Evolutionary conservation across 2,888 invertebrate genomes (phyloP).

Genomic region (Penaeus monodon): DNA sequence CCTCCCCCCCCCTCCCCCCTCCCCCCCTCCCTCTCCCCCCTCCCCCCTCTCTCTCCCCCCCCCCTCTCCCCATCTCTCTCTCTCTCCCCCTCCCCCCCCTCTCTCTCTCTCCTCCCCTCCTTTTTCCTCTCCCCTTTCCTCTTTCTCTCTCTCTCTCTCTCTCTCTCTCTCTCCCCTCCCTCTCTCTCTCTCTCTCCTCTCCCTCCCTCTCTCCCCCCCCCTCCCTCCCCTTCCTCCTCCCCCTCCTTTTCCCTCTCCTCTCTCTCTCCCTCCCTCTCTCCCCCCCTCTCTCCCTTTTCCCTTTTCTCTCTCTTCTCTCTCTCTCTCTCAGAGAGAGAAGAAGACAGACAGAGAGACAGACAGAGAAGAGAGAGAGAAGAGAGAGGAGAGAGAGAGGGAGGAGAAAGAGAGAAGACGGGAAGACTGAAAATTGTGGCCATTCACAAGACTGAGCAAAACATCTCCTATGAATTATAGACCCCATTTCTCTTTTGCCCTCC

Average conservation of each 20-base stretch:
- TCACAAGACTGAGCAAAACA: no score
- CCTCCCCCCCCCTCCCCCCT: not conserved
- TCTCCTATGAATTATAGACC: no score
- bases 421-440: no score
- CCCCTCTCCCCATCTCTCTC: not conserved
- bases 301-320: no score
- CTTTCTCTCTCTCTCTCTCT: not conserved
- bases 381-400: no score
- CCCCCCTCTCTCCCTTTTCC: no score
- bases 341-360: no score
- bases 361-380: no score
- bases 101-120: not conserved
- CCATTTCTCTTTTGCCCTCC: no score
- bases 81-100: not conserved
- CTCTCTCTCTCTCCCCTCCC: not conserved
- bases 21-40: not conserved
- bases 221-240: not conserved
- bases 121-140: not conserved
- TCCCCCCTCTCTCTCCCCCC: not conserved
- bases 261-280: not conserved
- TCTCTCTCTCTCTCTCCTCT: not conserved
- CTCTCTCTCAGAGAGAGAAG: no score
- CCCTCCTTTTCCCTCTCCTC: not conserved
- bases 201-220: not conserved
- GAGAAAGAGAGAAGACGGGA: no score